These are phyloP conservation scores for Acinonyx jubatus DNA, from an alignment of 2,113 vertebrate species.

Conservation along the genomic window DNA sequence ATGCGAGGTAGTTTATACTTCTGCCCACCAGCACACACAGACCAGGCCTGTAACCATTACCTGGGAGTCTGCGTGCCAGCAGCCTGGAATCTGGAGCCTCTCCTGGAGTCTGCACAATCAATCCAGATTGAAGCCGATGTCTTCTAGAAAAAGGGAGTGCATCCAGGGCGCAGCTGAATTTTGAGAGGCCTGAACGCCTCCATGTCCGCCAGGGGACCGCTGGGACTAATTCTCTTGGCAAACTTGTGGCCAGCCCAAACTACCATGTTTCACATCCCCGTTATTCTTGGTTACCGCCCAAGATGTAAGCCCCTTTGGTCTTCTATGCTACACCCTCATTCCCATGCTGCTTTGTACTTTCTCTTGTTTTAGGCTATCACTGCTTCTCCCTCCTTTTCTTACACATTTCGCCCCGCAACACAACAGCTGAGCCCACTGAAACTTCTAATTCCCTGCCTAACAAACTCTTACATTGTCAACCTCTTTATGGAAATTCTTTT, in stretches of 20 bases:
- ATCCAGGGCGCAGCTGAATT: conserved; percentile 44
- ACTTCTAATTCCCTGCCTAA: not conserved
- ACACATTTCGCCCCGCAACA: not conserved
- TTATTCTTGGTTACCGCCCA: conserved; percentile 56
- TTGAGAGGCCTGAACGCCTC: conserved; percentile 50
- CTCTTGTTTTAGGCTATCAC: not conserved
- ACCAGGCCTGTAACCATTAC: conserved; percentile 54
- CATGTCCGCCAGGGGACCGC: not conserved
- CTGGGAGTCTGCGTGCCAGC: conserved; percentile 61
- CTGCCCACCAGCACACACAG: conserved; percentile 51
- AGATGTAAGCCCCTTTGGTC: conserved; percentile 65
- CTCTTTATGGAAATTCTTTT: not conserved
- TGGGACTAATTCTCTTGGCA: conserved; percentile 58
- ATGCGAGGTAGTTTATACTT: conserved; percentile 61
- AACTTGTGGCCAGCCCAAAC: conserved; percentile 52
- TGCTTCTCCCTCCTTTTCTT: not conserved
- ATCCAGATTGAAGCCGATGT: conserved; percentile 46
- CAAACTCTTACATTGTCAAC: not conserved
- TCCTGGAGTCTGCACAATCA: conserved; percentile 50
- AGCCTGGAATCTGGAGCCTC: conserved; percentile 54
- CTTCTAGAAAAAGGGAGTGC: conserved; percentile 46
- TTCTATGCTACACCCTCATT: not conserved
- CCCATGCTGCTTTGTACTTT: not conserved
- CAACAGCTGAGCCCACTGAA: not conserved
- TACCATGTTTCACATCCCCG: conserved; percentile 51